These are phyloP conservation scores for Conus betulinus DNA, from an alignment of 1,140 invertebrate species.

Conservation along the genomic window DNA sequence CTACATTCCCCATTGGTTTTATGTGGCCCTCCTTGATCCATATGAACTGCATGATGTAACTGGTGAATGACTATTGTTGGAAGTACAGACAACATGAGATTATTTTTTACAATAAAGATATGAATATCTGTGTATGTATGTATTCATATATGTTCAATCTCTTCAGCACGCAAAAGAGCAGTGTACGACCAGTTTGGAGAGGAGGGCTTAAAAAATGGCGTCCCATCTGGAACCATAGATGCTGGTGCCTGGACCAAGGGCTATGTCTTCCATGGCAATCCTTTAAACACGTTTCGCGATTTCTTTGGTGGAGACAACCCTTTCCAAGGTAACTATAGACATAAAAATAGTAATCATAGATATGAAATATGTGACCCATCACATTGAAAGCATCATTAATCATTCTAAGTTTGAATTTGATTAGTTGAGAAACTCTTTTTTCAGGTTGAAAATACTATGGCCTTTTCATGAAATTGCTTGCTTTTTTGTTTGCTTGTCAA, in stretches of 20 bases:
- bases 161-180: slow-evolving; percentile 65
- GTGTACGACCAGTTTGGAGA: slow-evolving; percentile 77
- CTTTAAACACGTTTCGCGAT: neutral
- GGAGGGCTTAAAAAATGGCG: slow-evolving; percentile 51
- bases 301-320: slow-evolving; percentile 76
- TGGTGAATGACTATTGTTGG: too few relatives aligned
- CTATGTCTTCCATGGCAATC: neutral
- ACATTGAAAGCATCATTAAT: too few relatives aligned
- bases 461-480: too few relatives aligned
- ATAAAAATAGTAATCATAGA: too few relatives aligned
- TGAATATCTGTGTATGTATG: neutral
- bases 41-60: too few relatives aligned
- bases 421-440: too few relatives aligned
- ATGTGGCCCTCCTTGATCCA: too few relatives aligned
- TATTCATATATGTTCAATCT: neutral
- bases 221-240: neutral
- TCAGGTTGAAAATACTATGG: too few relatives aligned
- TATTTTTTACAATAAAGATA: neutral
- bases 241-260: slow-evolving; percentile 40
- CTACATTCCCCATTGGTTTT: too few relatives aligned
- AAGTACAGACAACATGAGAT: neutral
- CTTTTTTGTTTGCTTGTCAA: too few relatives aligned
- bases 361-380: too few relatives aligned
- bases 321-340: slow-evolving; percentile 69
- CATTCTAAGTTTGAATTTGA: too few relatives aligned